phyloP scores from a whole-genome alignment of 2,113 vertebrate genomes.

The Malurus cyaneus region DNA sequence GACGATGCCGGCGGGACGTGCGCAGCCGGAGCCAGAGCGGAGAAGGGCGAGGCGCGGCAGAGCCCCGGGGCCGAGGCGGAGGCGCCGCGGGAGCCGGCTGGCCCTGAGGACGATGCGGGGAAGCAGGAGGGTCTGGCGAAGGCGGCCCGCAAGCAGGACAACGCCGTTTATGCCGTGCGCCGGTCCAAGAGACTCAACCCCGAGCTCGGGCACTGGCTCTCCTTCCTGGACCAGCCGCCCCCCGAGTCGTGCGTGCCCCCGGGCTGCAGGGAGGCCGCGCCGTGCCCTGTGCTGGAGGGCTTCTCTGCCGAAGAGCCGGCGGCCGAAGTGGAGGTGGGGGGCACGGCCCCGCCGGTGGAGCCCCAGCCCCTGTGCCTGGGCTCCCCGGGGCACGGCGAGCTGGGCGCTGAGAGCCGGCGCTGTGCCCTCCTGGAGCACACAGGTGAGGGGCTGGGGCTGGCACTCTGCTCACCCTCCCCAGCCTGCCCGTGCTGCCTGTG shows the following conservation, averaged over 20 bases:
- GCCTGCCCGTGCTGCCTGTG: neutral
- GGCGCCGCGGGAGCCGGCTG: slow-evolving; percentile 1
- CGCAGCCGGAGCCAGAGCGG: neutral
- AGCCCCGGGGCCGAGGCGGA: neutral
- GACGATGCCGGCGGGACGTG: neutral
- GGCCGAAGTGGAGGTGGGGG: slow-evolving; percentile 63
- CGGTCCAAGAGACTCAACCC: slow-evolving; percentile 91
- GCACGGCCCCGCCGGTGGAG: neutral
- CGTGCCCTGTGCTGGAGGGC: neutral
- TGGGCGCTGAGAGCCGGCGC: slow-evolving; percentile 52
- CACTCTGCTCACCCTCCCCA: accelerated
- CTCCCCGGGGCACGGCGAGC: slow-evolving; percentile 64
- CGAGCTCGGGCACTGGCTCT: slow-evolving; percentile 73
- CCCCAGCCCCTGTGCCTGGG: slow-evolving; percentile 77
- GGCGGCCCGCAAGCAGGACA: slow-evolving; percentile 64
- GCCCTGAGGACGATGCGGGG: slow-evolving; percentile 30
- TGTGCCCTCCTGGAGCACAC: slow-evolving; percentile 33
- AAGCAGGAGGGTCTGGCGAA: neutral
- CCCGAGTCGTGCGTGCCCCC: neutral
- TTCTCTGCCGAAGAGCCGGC: slow-evolving; percentile 44
- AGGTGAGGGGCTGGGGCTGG: slow-evolving; percentile 44
- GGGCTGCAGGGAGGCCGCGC: neutral
- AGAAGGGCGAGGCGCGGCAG: slow-evolving; percentile 39
- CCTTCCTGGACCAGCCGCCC: slow-evolving; percentile 32
- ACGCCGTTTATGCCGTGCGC: slow-evolving; percentile 78